Percentiles rank a stretch among this genome's conserved stretches.
phyloP scores from a whole-genome alignment of 35 echinoderm and acorn worm species.

The Stichopus chloronotus region DNA sequence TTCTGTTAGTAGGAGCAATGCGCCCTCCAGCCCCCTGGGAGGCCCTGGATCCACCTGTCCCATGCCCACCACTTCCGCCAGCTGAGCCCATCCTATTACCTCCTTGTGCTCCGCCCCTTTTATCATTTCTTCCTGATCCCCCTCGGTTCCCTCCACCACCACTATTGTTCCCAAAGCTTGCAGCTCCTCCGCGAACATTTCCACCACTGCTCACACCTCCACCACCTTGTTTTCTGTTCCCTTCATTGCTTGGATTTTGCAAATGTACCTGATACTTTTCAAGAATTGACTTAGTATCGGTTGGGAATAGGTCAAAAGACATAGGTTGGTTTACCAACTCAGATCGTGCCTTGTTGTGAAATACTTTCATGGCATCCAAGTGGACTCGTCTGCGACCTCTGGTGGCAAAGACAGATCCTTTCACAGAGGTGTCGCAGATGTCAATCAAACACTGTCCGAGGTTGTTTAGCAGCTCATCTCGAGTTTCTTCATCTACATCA shows the following conservation, averaged over 20 bases:
- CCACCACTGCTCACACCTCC: not conserved
- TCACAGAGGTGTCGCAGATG: not conserved
- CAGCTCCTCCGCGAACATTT: not conserved
- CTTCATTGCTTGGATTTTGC: not conserved
- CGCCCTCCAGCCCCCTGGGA: not conserved
- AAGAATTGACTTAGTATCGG: not conserved
- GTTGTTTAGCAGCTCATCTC: not conserved
- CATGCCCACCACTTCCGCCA: not conserved
- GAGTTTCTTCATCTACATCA: not conserved
- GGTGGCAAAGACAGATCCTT: not conserved
- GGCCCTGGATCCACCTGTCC: not conserved
- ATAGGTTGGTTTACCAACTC: not conserved
- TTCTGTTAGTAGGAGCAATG: not conserved
- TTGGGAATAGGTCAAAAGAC: not conserved
- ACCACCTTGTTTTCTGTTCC: not conserved
- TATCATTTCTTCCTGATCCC: constrained; percentile 5
- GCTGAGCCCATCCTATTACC: not conserved
- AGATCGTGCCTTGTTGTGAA: not conserved
- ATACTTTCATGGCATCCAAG: constrained; percentile 1
- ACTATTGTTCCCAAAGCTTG: not conserved
- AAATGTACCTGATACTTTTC: not conserved
- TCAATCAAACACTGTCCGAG: constrained; percentile 25
- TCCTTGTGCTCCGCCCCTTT: not conserved
- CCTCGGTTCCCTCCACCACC: not conserved
- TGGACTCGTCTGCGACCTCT: not conserved